A percentile compares a stretch with the other conserved stretches of the same genome.
Conservation (phyloP, 1,140 invertebrate genomes). For the Eriocheir sinensis region DNA sequence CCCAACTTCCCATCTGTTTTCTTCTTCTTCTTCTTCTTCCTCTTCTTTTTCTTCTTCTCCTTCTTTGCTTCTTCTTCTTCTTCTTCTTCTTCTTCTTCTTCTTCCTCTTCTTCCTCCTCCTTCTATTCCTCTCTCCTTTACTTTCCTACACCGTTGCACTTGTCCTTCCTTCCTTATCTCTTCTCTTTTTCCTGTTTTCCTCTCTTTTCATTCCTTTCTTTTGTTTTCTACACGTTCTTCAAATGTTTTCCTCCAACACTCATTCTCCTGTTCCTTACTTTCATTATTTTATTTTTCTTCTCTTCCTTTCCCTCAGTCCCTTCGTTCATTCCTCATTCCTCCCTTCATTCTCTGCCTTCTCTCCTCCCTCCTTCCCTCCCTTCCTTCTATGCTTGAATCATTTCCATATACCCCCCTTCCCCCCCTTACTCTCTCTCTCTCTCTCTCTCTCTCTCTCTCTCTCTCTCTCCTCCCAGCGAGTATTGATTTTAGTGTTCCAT, state of each 20-base stretch:
- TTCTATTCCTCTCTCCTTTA: not conserved
- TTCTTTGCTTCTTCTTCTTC: not conserved
- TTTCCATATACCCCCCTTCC: too few relatives aligned
- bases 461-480: not conserved
- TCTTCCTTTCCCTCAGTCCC: not conserved
- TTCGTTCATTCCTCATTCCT: not conserved
- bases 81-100: not conserved
- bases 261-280: not conserved
- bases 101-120: not conserved
- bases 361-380: not conserved
- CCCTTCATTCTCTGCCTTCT: not conserved
- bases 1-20: not conserved
- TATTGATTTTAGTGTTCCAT: not conserved
- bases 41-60: not conserved
- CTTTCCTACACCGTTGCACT: not conserved
- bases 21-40: not conserved
- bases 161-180: not conserved
- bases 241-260: not conserved
- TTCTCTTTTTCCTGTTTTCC: not conserved
- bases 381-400: too few relatives aligned
- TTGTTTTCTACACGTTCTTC: not conserved
- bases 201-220: not conserved
- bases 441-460: constrained; percentile 4
- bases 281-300: not conserved
- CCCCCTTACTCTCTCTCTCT: not conserved